phyloP scores from a whole-genome alignment of 2,113 vertebrate species.

The Corydoras sp. region DNA sequence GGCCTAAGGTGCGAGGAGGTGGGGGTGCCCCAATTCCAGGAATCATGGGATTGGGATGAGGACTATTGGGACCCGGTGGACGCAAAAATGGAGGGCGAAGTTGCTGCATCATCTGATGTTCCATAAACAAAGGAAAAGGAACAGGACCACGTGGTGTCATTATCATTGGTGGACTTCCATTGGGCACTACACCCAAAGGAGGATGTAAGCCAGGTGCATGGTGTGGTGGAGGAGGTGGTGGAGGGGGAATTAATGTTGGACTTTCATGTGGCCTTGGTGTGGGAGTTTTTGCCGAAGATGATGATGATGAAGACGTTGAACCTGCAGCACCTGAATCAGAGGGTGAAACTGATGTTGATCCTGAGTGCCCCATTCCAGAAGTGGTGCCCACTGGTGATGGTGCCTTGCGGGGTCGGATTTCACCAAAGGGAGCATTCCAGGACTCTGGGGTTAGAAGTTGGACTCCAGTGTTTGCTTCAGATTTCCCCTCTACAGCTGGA shows the following conservation, averaged over 20 bases:
- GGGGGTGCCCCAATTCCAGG: slow-evolving; percentile 84
- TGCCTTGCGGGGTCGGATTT: slow-evolving; percentile 81
- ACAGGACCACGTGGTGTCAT: slow-evolving; percentile 96
- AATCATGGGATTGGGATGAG: slow-evolving; percentile 88
- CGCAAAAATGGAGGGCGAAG: slow-evolving; percentile 88
- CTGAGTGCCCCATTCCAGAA: slow-evolving; percentile 75
- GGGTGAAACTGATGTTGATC: slow-evolving; percentile 82
- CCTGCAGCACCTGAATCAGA: slow-evolving; percentile 81
- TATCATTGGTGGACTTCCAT: slow-evolving; percentile 93
- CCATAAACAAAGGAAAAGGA: slow-evolving; percentile 96
- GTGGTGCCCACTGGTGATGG: slow-evolving; percentile 79
- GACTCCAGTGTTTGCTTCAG: slow-evolving; percentile 81
- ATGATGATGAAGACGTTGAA: slow-evolving; percentile 79
- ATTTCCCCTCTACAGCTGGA: slow-evolving; percentile 78
- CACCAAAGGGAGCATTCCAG: slow-evolving; percentile 89
- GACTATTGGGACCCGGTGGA: slow-evolving; percentile 84
- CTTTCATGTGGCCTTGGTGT: slow-evolving; percentile 90
- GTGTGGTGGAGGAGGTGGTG: slow-evolving; percentile 68
- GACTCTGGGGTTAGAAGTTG: slow-evolving; percentile 98
- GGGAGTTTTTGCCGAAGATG: slow-evolving; percentile 84
- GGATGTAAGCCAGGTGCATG: slow-evolving; percentile 81
- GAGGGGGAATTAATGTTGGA: slow-evolving; percentile 78
- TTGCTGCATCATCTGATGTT: slow-evolving; percentile 98
- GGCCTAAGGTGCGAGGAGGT: slow-evolving; percentile 78
- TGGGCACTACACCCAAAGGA: slow-evolving; percentile 77